Base-by-base conservation (phyloP, 2,113 vertebrate genomes). In the Eonycteris spelaea region DNA sequence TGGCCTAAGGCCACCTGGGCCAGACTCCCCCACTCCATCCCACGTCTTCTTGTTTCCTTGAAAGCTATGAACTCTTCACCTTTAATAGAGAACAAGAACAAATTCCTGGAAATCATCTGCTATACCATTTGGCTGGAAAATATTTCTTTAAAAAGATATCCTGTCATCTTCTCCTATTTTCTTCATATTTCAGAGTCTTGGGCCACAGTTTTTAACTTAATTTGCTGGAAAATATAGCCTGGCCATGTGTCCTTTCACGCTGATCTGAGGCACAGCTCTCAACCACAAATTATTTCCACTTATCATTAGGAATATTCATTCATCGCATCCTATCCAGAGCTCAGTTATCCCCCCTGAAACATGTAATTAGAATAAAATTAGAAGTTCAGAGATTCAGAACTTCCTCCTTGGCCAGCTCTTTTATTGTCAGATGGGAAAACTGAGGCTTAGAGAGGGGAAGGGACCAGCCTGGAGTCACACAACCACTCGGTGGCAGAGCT, bases 341-440 rank as follows among this genome's bases (percentile, higher is more conserved):
- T 95, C 94, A 96, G 73, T 95, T 97, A 92, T 96, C 88, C 95
- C 98, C 97, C 97, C 96, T 98, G 96, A 97, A 97, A 97, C 93
- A 91, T 89, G 96, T 93, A 97, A 95, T 96, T 96, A 96, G 96
- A 98, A 97, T 98, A 97, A 98, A 98, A 98, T 98, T 98, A 98
- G 97, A 98, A 98, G 98, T 92, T 91, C 93, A 95, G 86, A 91
- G 85, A 93, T 82, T 75, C 74, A 88, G 82, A 95, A 57, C 79
- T 97, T 98, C 97, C 97, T 51, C 97, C 96, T 79, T 74, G 28
- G 48, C 43, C 55, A 86, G 16, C 33, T 8, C 26, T 40, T 21
- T 80, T 77, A 82, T 24, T 85, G 12, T 82, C 35, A 89, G 1
- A 16, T 80, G 12, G 48, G 55, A 35, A 93, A 96, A 88, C 59